These are phyloP conservation scores for Pyrgus malvae DNA, from an alignment of 2,888 invertebrate species.

Conservation along the genomic window DNA sequence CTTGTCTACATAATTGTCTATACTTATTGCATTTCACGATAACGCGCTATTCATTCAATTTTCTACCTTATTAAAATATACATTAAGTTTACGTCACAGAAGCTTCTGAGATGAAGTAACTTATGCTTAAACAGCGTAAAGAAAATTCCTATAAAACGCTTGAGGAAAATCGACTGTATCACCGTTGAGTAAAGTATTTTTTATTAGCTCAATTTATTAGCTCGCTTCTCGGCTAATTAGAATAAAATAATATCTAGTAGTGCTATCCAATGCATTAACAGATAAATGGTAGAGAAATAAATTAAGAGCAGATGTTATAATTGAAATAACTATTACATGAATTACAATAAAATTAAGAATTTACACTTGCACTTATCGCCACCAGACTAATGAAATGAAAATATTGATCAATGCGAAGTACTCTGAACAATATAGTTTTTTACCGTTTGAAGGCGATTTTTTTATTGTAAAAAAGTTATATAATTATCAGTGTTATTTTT, in stretches of 20 bases:
- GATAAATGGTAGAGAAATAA: conserved; percentile 26
- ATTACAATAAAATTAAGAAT: background rate
- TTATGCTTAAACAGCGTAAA: conserved; percentile 36
- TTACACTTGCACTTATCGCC: too few relatives aligned
- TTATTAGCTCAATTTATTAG: background rate
- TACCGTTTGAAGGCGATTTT: too few relatives aligned
- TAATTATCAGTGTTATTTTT: too few relatives aligned
- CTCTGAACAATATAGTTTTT: too few relatives aligned
- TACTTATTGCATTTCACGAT: conserved; percentile 4
- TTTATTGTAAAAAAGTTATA: too few relatives aligned
- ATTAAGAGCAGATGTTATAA: conserved; percentile 19
- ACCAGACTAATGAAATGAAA: too few relatives aligned
- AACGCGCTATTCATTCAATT: background rate
- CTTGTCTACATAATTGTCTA: conserved; percentile 38
- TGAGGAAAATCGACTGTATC: conserved; percentile 15
- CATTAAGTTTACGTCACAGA: background rate
- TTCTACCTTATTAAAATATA: background rate
- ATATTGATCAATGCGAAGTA: too few relatives aligned
- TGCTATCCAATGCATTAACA: conserved; percentile 15
- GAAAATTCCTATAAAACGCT: conserved; percentile 29
- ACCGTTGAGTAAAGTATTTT: conserved; percentile 26
- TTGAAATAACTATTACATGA: background rate
- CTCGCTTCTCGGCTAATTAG: conserved; percentile 21
- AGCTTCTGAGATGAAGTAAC: background rate
- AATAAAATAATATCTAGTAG: conserved; percentile 15